A percentile compares a stretch with the other conserved stretches of the same genome.
Conservation (phyloP, 2,888 invertebrate genomes). For the Salpingus planirostris region DNA sequence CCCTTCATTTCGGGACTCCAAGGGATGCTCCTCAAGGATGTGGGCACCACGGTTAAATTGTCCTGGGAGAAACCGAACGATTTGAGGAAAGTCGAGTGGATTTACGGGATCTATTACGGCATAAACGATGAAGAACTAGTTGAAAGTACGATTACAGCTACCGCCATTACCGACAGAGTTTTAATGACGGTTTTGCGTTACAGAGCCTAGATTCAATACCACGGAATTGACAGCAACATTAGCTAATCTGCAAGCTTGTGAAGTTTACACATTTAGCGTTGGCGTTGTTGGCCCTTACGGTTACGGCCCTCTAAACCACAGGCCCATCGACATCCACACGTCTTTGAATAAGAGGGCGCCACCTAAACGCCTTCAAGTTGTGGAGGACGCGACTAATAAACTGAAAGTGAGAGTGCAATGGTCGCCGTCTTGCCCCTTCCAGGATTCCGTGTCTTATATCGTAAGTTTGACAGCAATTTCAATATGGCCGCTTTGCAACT, state of each 20-base stretch:
- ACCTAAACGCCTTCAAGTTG: constrained; percentile 56
- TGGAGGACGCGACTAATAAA: constrained; percentile 30
- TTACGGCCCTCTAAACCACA: constrained; percentile 53
- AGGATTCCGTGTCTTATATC: constrained; percentile 37
- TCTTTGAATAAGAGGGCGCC: constrained; percentile 53
- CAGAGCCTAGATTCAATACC: constrained; percentile 45
- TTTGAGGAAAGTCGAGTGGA: constrained; percentile 48
- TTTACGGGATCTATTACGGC: constrained; percentile 67
- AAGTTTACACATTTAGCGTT: constrained; percentile 63
- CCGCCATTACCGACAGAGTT: no score
- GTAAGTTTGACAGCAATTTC: constrained; percentile 15
- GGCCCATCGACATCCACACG: constrained; percentile 31
- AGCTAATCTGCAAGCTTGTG: constrained; percentile 60
- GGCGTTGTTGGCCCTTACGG: constrained; percentile 57
- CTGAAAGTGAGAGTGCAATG: constrained; percentile 55
- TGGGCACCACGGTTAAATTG: constrained; percentile 54
- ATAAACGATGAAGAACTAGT: constrained; percentile 48
- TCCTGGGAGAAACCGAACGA: constrained; percentile 57
- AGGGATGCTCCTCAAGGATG: constrained; percentile 45
- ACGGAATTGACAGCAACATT: constrained; percentile 49
- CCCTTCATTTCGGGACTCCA: constrained; percentile 44
- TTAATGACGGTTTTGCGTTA: constrained; percentile 15
- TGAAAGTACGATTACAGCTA: no score
- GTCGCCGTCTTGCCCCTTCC: constrained; percentile 58
- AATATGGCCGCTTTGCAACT: no score